Base-by-base conservation (phyloP, 2,797 vertebrate genomes). In the Monodelphis domestica region DNA sequence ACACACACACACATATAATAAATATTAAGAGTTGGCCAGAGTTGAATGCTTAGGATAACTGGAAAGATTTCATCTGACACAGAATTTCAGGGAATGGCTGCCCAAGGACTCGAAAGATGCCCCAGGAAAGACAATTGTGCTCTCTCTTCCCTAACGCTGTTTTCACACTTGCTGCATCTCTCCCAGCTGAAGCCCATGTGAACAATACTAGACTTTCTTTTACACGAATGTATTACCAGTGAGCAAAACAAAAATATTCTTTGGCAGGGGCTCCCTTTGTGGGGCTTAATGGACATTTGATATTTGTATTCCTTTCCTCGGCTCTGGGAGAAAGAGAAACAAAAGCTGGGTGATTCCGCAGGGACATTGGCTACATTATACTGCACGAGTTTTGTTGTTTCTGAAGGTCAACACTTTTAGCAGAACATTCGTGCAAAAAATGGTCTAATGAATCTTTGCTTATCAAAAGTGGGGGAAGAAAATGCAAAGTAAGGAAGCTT, bases 361-460 rank as follows among this genome's bases (percentile, higher is more conserved):
- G 53, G 63, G 56, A 88, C 92, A 54, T 89, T 51, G 63, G 90
- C 9, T 89, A 95, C 33, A 3, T 96, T 96, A 90, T 21, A n/a
- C 5, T 45, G 30, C 29, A 2, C 38, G 55, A 97, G 87, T 95
- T 53, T 30, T 93, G 57, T 10, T 96, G 54, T 84, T 93, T 97
- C 87, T 55, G 90, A 97, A 97, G 97, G 95, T 95, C 95, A 95
- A 93, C 91, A 92, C 88, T 84, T 94, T 92, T 95, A 95, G 92
- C 53, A 70, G 95, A 95, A 96, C 89, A 90, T 56, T 94, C 89
- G 95, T 78, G 84, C 94, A 95, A 78, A 70, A 94, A 95, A 92
- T 89, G 88, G 70, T 90, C 21, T 92, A 93, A 95, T 96, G 95
- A 96, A 95, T 88, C 95, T 91, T 94, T 90, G 57, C 93, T 94